Percentiles rank a stretch among this genome's conserved stretches.
phyloP scores from a whole-genome alignment of 2,113 vertebrate genomes.

The Morone saxatilis region DNA sequence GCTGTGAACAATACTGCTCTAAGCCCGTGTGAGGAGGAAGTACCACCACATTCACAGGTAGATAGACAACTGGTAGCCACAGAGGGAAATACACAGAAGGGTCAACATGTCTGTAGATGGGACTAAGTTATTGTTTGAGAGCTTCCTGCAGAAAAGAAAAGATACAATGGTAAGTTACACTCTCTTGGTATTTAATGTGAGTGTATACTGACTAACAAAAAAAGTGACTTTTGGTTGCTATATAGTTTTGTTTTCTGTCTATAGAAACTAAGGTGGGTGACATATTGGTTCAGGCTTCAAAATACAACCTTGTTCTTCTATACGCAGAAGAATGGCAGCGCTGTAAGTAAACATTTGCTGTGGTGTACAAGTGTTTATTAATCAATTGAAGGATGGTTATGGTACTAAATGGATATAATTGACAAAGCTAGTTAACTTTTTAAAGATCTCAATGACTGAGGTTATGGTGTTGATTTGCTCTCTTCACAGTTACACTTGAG shows the following conservation, averaged over 20 bases:
- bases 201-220: background rate
- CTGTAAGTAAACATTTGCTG: constrained; percentile 63
- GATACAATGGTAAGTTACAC: constrained; percentile 82
- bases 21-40: constrained; percentile 64
- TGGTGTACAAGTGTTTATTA: background rate
- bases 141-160: constrained; percentile 87
- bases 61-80: background rate
- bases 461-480: background rate
- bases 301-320: constrained; percentile 83
- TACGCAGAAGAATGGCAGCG: constrained; percentile 71
- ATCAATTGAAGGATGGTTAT: background rate
- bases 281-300: constrained; percentile 84
- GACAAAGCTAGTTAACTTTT: background rate
- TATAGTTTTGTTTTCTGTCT: background rate
- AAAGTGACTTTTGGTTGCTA: background rate
- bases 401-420: background rate
- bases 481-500: constrained; percentile 71
- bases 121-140: constrained; percentile 73
- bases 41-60: constrained; percentile 41
- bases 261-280: constrained; percentile 81
- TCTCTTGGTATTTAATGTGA: background rate
- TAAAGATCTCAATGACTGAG: background rate
- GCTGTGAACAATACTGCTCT: constrained; percentile 5
- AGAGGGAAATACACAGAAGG: background rate
- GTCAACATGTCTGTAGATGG: constrained; percentile 70